phyloP scores from a whole-genome alignment of 2,113 vertebrate genomes.

The Alectura lathami region DNA sequence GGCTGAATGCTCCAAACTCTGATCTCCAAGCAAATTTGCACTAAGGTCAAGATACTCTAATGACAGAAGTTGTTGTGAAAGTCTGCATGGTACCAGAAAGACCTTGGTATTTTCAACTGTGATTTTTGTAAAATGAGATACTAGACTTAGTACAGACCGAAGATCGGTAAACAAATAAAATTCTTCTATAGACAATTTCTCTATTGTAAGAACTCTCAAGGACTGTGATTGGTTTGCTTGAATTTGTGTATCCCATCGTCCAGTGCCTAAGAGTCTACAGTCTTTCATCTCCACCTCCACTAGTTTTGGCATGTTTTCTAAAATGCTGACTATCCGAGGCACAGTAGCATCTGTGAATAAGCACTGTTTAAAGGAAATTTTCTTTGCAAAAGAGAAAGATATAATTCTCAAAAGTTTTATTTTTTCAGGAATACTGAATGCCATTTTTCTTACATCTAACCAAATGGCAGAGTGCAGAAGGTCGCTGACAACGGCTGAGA shows the following conservation, averaged over 20 bases:
- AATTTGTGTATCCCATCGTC: constrained; percentile 16
- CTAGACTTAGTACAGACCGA: background rate
- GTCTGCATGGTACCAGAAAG: constrained; percentile 76
- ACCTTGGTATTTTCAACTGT: constrained; percentile 74
- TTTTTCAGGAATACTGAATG: background rate
- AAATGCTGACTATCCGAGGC: background rate
- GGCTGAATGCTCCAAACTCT: constrained; percentile 65
- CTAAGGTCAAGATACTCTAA: constrained; percentile 82
- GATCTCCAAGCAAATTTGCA: constrained; percentile 79
- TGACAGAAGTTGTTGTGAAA: constrained; percentile 53
- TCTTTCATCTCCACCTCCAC: constrained; percentile 63
- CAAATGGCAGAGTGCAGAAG: constrained; percentile 55
- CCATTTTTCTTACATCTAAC: constrained; percentile 71
- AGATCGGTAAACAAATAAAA: constrained; percentile 71
- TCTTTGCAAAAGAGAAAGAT: background rate
- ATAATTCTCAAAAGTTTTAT: background rate
- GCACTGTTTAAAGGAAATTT: constrained; percentile 63
- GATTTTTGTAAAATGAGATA: background rate
- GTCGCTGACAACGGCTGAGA: constrained; percentile 68
- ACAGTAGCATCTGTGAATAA: constrained; percentile 49
- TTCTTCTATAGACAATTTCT: background rate
- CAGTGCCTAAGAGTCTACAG: constrained; percentile 62
- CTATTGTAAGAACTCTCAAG: background rate
- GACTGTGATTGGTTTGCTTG: constrained; percentile 20
- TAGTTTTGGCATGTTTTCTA: background rate